A percentile compares a stretch with the other conserved stretches of the same genome.
Conservation (phyloP, 2,888 invertebrate genomes). For the Opisthograptis luteolata region DNA sequence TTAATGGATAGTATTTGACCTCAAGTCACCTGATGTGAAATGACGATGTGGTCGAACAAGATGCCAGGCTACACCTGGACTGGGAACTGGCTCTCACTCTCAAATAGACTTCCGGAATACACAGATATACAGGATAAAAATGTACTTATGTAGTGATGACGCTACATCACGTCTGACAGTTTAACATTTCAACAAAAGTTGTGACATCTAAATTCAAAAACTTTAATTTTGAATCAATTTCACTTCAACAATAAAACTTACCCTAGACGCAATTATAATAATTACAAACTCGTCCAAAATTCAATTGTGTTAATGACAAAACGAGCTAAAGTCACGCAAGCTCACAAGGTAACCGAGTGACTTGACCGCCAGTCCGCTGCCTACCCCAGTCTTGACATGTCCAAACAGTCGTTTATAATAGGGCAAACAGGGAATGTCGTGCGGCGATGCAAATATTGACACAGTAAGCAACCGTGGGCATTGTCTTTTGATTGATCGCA, state of each 20-base stretch:
- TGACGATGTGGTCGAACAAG: no score
- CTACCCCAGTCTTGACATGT: slow-evolving; percentile 54
- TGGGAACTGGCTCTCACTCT: no score
- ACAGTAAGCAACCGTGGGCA: slow-evolving; percentile 58
- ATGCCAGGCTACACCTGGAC: no score
- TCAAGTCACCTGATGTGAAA: no score
- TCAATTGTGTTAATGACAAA: slow-evolving; percentile 57
- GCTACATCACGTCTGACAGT: no score
- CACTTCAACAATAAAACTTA: slow-evolving; percentile 45
- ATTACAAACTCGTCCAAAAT: slow-evolving; percentile 44
- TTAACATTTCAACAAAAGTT: no score
- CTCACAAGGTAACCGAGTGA: slow-evolving; percentile 36
- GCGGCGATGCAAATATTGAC: slow-evolving; percentile 77
- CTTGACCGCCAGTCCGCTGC: slow-evolving; percentile 33
- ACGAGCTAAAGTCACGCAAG: slow-evolving; percentile 67
- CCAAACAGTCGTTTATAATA: slow-evolving; percentile 78
- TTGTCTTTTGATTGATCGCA: slow-evolving; percentile 80
- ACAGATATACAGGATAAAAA: no score
- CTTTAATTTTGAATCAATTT: background rate
- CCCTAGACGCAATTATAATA: slow-evolving; percentile 42
- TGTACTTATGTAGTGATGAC: no score
- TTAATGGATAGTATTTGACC: no score
- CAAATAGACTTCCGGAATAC: no score
- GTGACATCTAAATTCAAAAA: no score
- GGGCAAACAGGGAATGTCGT: slow-evolving; percentile 73